phyloP scores from a whole-genome alignment of 2,113 vertebrate species.

The Galbula dea region DNA sequence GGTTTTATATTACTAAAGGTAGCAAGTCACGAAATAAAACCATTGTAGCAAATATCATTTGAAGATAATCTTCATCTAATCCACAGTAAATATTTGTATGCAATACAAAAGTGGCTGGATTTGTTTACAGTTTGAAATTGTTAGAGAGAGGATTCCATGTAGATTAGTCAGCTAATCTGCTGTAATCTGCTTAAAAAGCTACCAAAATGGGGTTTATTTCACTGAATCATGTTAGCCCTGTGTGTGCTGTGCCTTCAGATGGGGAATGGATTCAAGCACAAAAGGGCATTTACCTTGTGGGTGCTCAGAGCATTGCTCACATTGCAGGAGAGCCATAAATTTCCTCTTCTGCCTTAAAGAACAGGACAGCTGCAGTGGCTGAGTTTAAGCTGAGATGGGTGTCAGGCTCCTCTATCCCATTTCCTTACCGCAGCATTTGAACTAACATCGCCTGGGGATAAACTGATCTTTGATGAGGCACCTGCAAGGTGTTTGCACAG shows the following conservation, averaged over 20 bases:
- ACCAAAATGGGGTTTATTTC: constrained; percentile 6
- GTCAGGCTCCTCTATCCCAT: not conserved
- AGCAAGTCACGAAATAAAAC: constrained; percentile 22
- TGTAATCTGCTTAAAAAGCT: constrained; percentile 61
- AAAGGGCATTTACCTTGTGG: constrained; percentile 3
- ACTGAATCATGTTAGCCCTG: not conserved
- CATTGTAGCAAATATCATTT: constrained; percentile 18
- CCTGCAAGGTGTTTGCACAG: not conserved
- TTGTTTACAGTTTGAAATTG: constrained; percentile 53
- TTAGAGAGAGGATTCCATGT: constrained; percentile 40
- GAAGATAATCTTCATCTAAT: constrained; percentile 54
- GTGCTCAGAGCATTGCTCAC: not conserved
- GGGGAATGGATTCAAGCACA: not conserved
- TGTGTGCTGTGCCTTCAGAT: not conserved
- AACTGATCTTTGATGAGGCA: constrained; percentile 17
- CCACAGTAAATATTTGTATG: constrained; percentile 51
- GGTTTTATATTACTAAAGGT: constrained; percentile 18
- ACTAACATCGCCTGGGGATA: not conserved
- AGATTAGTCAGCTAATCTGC: constrained; percentile 63
- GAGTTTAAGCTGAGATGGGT: not conserved
- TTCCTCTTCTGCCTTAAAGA: not conserved
- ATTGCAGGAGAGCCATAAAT: not conserved
- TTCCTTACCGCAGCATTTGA: not conserved
- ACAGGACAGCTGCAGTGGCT: not conserved
- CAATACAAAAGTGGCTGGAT: constrained; percentile 32